Percentiles rank a stretch among this genome's conserved stretches.
phyloP scores from a whole-genome alignment of 1,140 invertebrate species.

The Drosophila pectinifera region DNA sequence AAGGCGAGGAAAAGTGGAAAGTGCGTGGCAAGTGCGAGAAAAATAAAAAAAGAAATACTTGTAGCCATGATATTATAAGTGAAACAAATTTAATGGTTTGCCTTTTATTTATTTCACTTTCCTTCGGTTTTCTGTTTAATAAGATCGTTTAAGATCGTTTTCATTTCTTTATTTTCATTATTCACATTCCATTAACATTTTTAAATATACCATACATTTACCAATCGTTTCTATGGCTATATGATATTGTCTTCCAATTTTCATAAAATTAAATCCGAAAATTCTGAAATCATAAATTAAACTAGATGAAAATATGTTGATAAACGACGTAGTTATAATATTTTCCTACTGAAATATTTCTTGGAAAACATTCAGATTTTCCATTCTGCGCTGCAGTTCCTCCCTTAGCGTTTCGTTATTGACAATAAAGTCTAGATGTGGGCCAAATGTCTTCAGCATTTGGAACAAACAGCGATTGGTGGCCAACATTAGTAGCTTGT shows the following conservation, averaged over 20 bases:
- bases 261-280: too few species aligned
- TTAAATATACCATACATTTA: too few species aligned
- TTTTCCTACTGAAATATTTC: too few species aligned
- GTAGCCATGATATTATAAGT: constrained; percentile 20
- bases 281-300: too few species aligned
- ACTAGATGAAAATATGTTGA: too few species aligned
- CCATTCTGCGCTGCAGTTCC: neutral
- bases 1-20: constrained; percentile 60
- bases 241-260: too few species aligned
- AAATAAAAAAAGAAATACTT: constrained; percentile 26
- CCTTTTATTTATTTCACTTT: neutral
- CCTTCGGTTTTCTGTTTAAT: neutral
- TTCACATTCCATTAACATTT: too few species aligned
- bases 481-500: constrained; percentile 3
- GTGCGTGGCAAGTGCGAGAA: constrained; percentile 60
- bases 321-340: too few species aligned
- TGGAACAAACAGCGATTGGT: constrained; percentile 22
- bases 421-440: constrained; percentile 4
- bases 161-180: too few species aligned
- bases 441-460: constrained; percentile 20
- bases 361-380: neutral
- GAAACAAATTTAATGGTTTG: neutral
- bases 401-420: neutral
- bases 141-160: too few species aligned
- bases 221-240: too few species aligned